These are phyloP conservation scores for Andrena flavipes DNA, from an alignment of 2,888 invertebrate species.

Conservation along the genomic window DNA sequence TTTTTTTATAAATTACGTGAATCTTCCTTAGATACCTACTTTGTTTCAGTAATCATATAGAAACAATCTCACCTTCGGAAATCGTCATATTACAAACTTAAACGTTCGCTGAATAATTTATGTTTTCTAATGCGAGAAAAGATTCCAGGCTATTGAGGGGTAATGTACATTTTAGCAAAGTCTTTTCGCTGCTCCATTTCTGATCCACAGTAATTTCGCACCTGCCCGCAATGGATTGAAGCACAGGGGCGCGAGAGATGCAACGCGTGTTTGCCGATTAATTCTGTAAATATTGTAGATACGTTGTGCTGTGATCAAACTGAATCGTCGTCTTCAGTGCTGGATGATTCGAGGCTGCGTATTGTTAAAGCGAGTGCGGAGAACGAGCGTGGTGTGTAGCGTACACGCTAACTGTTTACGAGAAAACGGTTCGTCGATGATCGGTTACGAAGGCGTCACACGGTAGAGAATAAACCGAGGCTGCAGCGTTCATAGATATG, in stretches of 20 bases:
- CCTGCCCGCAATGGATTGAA: neutral
- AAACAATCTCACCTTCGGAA: neutral
- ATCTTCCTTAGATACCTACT: neutral
- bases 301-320: constrained; percentile 72
- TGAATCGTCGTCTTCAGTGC: constrained; percentile 64
- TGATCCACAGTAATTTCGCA: neutral
- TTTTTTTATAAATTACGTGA: neutral
- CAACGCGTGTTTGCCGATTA: constrained; percentile 69
- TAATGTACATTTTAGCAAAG: neutral
- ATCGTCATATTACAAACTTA: neutral
- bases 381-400: constrained; percentile 62
- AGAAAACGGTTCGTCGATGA: constrained; percentile 44
- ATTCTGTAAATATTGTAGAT: constrained; percentile 77
- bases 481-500: constrained; percentile 69
- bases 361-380: constrained; percentile 61
- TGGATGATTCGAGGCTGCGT: constrained; percentile 73
- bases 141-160: constrained; percentile 16
- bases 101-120: neutral
- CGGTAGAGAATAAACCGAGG: constrained; percentile 63
- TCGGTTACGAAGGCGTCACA: constrained; percentile 53
- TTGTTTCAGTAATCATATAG: neutral
- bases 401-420: constrained; percentile 58
- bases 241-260: constrained; percentile 6
- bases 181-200: constrained; percentile 15
- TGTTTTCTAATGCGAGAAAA: neutral